phyloP scores from a whole-genome alignment of 2,888 invertebrate genomes.

The Drosophila buzzatii region DNA sequence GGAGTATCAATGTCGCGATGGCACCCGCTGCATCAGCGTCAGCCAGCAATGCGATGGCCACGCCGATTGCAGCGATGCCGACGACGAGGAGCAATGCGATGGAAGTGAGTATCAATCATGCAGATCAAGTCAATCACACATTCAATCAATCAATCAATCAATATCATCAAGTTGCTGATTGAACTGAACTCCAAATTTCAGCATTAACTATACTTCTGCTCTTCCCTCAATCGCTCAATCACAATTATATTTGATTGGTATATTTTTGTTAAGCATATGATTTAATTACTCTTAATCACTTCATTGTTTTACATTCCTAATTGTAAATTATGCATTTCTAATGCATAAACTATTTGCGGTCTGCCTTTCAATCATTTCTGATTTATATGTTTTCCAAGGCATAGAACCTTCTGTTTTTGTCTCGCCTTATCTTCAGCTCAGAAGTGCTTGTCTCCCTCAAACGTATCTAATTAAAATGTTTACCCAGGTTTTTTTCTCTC shows the following conservation, averaged over 20 bases:
- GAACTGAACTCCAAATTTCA: not conserved
- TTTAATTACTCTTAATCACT: too few relatives aligned
- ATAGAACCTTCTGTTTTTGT: not conserved
- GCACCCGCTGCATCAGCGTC: conserved; percentile 82
- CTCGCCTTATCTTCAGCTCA: too few relatives aligned
- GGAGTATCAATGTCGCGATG: conserved; percentile 84
- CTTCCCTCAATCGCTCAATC: not conserved
- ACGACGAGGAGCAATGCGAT: conserved; percentile 84
- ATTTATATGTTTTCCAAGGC: not conserved
- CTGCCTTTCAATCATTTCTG: not conserved
- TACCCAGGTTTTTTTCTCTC: not conserved
- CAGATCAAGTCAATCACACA: conserved; percentile 1
- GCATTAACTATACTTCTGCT: not conserved
- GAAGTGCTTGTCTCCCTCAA: not conserved
- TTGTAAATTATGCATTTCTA: too few relatives aligned
- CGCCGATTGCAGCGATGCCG: conserved; percentile 82
- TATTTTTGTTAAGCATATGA: too few relatives aligned
- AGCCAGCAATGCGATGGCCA: conserved; percentile 83
- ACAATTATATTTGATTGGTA: not conserved
- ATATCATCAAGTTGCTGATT: conserved; percentile 4
- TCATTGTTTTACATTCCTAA: not conserved
- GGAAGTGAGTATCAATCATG: conserved; percentile 81
- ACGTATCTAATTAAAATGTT: too few relatives aligned
- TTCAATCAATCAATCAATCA: conserved; percentile 9
- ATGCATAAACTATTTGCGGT: not conserved